A percentile compares a stretch with the other conserved stretches of the same genome.
phyloP scores from a whole-genome alignment of 2,113 vertebrate species.

The Cephalopterus ornatus region DNA sequence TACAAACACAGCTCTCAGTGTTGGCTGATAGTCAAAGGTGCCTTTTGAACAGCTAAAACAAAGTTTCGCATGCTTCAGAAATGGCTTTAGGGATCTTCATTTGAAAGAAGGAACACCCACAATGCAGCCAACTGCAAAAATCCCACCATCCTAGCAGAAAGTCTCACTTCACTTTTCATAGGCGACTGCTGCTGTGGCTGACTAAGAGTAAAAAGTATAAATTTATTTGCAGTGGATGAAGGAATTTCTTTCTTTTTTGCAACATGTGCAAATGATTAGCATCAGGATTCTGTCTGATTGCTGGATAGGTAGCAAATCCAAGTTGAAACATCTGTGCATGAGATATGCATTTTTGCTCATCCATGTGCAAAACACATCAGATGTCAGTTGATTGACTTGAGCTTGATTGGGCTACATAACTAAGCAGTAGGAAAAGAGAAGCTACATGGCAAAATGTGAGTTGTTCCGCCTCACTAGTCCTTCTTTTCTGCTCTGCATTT shows the following conservation, averaged over 20 bases:
- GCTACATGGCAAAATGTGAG: neutral
- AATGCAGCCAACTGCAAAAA: neutral
- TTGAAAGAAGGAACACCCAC: neutral
- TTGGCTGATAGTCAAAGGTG: neutral
- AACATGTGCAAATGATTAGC: constrained; percentile 29
- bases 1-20: neutral
- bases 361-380: constrained; percentile 26
- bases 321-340: constrained; percentile 41
- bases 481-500: neutral
- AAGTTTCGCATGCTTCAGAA: neutral
- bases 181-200: neutral
- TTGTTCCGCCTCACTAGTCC: neutral
- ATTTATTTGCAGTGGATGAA: neutral
- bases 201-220: neutral
- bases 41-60: neutral
- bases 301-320: constrained; percentile 30
- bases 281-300: constrained; percentile 13
- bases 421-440: neutral
- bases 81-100: neutral
- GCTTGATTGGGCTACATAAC: neutral
- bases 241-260: neutral
- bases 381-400: neutral
- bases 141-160: neutral
- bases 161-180: neutral
- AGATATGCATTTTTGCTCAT: neutral